Base-by-base conservation (phyloP, 2,113 vertebrate genomes). In the Parus major region DNA sequence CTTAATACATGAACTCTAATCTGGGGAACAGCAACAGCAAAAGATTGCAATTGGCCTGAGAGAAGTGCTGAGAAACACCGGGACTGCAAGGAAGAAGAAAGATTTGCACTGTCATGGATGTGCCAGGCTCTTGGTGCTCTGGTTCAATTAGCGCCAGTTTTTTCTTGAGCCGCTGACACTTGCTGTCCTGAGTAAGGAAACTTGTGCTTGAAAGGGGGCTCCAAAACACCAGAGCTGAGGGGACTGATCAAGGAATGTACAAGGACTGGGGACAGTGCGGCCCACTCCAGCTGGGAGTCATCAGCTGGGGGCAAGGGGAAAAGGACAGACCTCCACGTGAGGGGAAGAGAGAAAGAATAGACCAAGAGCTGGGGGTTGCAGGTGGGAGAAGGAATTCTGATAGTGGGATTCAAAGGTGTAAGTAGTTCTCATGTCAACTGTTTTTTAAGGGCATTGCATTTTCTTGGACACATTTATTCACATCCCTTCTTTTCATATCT, bases 191-290 rank as follows among this genome's bases (percentile, higher is more conserved):
- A 57, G 46, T 55, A 69, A 59, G 42, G 23, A 86, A 81, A 86
- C 11, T 11, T 86, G 35, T 49, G 10, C 18, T 57, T 79, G 61
- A 76, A 82, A 91, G 36, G 3, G 4, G 24, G 3, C 6, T 69
- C n/a, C 35, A 75, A 76, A 80, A 42, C 39, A 55, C 55, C 29
- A 35, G 31, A 57, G 18, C 5, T 63, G 53, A 77, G 36, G 18
- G 11, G 12, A 60, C 17, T 2, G 0, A 3, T 4, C 0, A 0
- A 9, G 13, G 12, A 63, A 33, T 1, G 0, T 39, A n/a, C 6
- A 0, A 5, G 4, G 31, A 49, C 35, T 29, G 57, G 47, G 29
- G 63, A 71, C 31, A 56, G 24, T 59, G 79, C 46, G 52, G 6
- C 11, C 27, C n/a, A 12, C 28, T 88, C 47, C 53, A 65, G 66